Evolutionary conservation across 2,888 invertebrate genomes (phyloP).

Genomic region (Megamerina dolium): DNA sequence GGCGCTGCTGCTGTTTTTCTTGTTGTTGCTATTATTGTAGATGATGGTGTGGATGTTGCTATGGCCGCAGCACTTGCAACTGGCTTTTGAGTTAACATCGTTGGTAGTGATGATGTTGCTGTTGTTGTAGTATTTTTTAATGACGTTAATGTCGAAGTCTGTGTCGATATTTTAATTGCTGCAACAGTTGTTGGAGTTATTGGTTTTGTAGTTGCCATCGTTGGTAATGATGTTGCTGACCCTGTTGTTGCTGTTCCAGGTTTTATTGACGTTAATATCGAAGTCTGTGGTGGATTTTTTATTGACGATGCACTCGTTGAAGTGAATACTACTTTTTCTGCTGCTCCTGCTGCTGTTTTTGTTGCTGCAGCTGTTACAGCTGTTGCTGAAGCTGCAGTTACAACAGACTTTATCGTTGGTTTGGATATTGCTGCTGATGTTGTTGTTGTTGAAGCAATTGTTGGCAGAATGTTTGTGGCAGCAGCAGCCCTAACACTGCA

Average conservation of each 20-base stretch:
- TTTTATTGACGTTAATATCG: conserved; percentile 6
- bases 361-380: conserved; percentile 8
- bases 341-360: conserved; percentile 1
- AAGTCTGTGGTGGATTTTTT: conserved; percentile 3
- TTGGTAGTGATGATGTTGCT: conserved; percentile 17
- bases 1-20: conserved; percentile 8
- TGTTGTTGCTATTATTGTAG: background rate
- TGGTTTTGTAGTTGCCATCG: conserved; percentile 2
- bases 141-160: conserved; percentile 3
- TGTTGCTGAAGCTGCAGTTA: conserved; percentile 16
- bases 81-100: conserved; percentile 8
- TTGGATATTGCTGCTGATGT: background rate
- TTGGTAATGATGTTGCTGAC: background rate
- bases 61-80: conserved; percentile 3
- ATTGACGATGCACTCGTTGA: conserved; percentile 4
- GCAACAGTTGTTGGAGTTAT: conserved; percentile 12
- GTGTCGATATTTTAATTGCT: conserved; percentile 13
- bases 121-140: conserved; percentile 7
- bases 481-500: conserved; percentile 1
- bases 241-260: conserved; percentile 7
- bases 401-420: conserved; percentile 1
- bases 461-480: too few relatives aligned
- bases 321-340: too few relatives aligned
- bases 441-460: background rate
- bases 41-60: background rate